Percentiles rank a stretch among this genome's conserved stretches.
Conservation (phyloP, 2,113 vertebrate genomes). For the Mixornis gularis region DNA sequence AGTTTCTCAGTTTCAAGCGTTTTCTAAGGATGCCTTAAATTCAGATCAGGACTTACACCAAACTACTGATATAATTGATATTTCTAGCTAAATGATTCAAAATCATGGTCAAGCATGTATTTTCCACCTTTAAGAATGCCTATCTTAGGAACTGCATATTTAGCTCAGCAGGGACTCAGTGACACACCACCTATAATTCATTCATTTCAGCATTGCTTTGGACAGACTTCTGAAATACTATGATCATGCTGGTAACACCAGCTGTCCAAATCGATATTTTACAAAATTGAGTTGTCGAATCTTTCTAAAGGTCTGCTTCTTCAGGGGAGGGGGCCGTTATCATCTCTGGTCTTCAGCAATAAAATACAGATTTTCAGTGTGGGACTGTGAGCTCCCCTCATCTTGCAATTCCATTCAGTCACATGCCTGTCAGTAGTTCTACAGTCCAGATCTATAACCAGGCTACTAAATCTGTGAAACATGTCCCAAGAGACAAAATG, state of each 20-base stretch:
- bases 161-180: neutral
- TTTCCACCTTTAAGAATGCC: neutral
- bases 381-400: neutral
- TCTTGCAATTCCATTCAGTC: neutral
- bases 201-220: neutral
- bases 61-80: neutral
- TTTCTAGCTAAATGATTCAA: neutral
- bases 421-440: neutral
- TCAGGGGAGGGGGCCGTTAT: neutral
- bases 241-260: neutral
- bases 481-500: neutral
- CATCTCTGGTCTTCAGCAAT: neutral
- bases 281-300: neutral
- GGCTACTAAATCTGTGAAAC: neutral
- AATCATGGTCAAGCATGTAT: neutral
- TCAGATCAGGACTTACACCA: neutral
- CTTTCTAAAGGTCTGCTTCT: neutral
- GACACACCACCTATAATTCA: neutral
- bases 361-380: neutral
- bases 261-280: neutral
- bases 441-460: neutral
- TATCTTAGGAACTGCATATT: neutral
- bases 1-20: neutral
- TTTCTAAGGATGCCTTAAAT: neutral
- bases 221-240: neutral